Base-by-base conservation (phyloP, 2,113 vertebrate genomes). In the Brachirus orientalis region DNA sequence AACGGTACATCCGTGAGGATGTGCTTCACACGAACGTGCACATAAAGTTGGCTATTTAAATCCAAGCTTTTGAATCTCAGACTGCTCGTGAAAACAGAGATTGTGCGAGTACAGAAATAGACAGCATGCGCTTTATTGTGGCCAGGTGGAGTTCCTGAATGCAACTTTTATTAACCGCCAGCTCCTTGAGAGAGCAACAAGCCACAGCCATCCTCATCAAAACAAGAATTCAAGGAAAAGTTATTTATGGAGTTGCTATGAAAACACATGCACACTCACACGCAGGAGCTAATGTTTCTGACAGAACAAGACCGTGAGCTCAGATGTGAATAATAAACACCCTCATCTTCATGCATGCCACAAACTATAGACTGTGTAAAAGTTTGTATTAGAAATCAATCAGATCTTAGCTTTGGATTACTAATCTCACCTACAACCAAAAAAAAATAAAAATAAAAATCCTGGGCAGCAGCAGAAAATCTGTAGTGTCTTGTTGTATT, bases 121-220 rank as follows among this genome's bases (percentile, higher is more conserved):
- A 58, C 44, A 35, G 46, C 66, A 22, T 7, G 70, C 10, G 68
- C 66, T 85, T 89, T 86, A 75, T 79, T 87, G 86, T 87, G 79
- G 80, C 64, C 82, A 84, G 84, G 80, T 86, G 77, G 77, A 40
- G 61, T 80, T 78, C 71, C 63, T 78, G 69, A 82, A 78, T 60
- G 68, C 54, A 63, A 55, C 54, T 78, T 76, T 72, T 84, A 86
- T 86, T 71, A 74, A 75, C 63, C 69, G 22, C 67, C 43, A 35
- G 62, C 75, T 86, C 68, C 80, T 69, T 62, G 14, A 77, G 72
- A 80, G 67, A 71, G 74, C 58, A 69, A 12, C 45, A 56, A 69
- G 57, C 75, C 47, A 37, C 75, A 80, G 48, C 52, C 44, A 53
- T 67, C 64, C 18, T 60, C 83, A 77, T 70, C 68, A 75, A 81